Conservation (phyloP, 1,140 invertebrate genomes). For the Hyles vespertilio region DNA sequence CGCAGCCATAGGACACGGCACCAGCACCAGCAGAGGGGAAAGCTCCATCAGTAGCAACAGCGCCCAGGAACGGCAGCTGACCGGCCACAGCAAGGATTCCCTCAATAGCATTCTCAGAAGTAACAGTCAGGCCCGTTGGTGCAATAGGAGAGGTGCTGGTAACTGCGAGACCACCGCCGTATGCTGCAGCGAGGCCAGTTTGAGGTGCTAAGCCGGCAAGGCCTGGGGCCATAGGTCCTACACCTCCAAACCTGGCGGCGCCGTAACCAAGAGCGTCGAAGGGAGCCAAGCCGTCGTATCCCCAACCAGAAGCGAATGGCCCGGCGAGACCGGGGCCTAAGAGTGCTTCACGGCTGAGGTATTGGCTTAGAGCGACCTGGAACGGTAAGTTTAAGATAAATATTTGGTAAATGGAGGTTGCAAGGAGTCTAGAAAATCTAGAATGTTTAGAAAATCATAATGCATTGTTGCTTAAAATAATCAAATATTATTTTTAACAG, state of each 20-base stretch:
- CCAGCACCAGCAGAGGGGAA: neutral
- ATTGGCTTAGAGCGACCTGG: neutral
- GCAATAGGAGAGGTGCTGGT: slow-evolving; percentile 23
- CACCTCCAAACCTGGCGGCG: too few relatives aligned
- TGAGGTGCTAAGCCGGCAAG: neutral
- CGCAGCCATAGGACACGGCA: neutral
- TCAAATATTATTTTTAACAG: too few relatives aligned
- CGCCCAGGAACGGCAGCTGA: slow-evolving; percentile 26
- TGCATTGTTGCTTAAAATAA: too few relatives aligned
- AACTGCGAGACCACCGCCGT: slow-evolving; percentile 26
- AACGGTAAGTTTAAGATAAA: neutral
- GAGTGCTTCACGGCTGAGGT: neutral
- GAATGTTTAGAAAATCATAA: too few relatives aligned
- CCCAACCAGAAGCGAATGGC: neutral
- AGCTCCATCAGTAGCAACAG: slow-evolving; percentile 18
- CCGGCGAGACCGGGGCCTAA: neutral
- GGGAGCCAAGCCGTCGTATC: neutral
- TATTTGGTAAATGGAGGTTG: too few relatives aligned
- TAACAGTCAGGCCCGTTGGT: slow-evolving; percentile 27
- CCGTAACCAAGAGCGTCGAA: neutral
- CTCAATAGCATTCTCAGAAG: slow-evolving; percentile 31
- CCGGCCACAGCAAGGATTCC: slow-evolving; percentile 31
- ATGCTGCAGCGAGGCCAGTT: slow-evolving; percentile 9
- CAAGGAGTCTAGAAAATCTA: too few relatives aligned
- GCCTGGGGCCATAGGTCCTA: neutral